Conservation (phyloP, 2,888 invertebrate species). For the Octodonta nipae region DNA sequence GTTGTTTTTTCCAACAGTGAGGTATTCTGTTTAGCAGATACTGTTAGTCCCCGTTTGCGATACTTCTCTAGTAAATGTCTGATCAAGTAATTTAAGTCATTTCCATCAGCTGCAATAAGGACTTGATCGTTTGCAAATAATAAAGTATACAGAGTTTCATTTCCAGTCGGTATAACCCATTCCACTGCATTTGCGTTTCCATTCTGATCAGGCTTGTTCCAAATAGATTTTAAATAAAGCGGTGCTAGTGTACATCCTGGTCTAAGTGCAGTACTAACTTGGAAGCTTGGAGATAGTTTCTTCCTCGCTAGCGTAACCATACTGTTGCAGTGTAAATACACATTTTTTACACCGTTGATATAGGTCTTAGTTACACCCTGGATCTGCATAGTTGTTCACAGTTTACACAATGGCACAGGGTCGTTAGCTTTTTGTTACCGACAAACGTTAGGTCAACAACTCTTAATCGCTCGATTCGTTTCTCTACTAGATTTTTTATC, state of each 20-base stretch:
- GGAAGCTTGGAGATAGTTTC: background rate
- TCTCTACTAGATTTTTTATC: background rate
- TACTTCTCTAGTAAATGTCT: background rate
- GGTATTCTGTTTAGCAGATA: background rate
- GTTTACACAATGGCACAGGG: slow-evolving; percentile 1
- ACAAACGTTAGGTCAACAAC: too few relatives aligned
- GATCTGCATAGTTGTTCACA: background rate
- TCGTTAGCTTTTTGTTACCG: too few relatives aligned
- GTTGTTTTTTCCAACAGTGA: background rate
- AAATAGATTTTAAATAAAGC: slow-evolving; percentile 1
- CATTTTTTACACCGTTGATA: background rate
- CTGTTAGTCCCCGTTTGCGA: background rate
- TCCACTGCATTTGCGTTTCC: slow-evolving; percentile 2
- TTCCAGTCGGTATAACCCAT: background rate
- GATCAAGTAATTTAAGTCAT: too few relatives aligned
- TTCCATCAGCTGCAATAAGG: too few relatives aligned
- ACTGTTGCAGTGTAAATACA: slow-evolving; percentile 1
- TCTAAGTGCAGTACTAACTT: too few relatives aligned
- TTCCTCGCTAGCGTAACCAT: slow-evolving; percentile 1
- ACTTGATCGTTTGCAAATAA: too few relatives aligned
- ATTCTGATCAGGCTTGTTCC: background rate
- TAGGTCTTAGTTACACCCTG: slow-evolving; percentile 1
- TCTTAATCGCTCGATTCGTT: background rate
- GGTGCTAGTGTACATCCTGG: too few relatives aligned
- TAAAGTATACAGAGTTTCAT: background rate